A percentile compares a stretch with the other conserved stretches of the same genome.
These are phyloP conservation scores for Lasiurus borealis DNA, from an alignment of 2,113 vertebrate species.

Conservation along the genomic window DNA sequence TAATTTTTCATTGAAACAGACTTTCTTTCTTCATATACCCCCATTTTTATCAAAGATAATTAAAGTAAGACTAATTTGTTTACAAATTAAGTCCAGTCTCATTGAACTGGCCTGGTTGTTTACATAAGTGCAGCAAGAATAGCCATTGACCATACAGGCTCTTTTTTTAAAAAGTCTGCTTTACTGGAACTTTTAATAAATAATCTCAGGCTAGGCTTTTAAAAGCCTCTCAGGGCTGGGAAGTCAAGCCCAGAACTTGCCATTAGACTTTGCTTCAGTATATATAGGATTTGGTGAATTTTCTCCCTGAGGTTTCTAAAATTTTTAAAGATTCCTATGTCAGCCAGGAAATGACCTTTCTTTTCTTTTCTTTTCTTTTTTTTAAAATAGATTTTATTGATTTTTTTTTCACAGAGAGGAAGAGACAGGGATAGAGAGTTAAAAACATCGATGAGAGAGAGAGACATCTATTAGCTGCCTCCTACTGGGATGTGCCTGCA, in stretches of 20 bases:
- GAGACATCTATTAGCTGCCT: too few relatives aligned
- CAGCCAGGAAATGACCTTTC: neutral
- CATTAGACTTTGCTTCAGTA: neutral
- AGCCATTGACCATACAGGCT: neutral
- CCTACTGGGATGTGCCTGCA: too few relatives aligned
- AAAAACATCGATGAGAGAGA: too few relatives aligned
- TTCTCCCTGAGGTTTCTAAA: neutral
- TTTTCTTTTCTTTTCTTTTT: too few relatives aligned
- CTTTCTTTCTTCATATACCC: neutral
- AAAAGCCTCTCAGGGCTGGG: neutral
- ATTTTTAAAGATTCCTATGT: neutral
- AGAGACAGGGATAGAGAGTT: too few relatives aligned
- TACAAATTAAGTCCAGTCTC: neutral
- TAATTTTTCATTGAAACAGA: neutral
- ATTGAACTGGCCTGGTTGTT: neutral
- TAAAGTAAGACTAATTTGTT: neutral
- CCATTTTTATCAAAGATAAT: neutral
- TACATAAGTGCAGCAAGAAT: neutral
- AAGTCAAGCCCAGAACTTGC: neutral
- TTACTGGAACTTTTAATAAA: neutral
- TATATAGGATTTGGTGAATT: neutral
- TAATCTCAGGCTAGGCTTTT: neutral
- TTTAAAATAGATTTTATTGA: too few relatives aligned
- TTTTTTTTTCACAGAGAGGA: too few relatives aligned
- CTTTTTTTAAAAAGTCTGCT: neutral